phyloP scores from a whole-genome alignment of 2,888 invertebrate species.

The Athalia rosae region DNA sequence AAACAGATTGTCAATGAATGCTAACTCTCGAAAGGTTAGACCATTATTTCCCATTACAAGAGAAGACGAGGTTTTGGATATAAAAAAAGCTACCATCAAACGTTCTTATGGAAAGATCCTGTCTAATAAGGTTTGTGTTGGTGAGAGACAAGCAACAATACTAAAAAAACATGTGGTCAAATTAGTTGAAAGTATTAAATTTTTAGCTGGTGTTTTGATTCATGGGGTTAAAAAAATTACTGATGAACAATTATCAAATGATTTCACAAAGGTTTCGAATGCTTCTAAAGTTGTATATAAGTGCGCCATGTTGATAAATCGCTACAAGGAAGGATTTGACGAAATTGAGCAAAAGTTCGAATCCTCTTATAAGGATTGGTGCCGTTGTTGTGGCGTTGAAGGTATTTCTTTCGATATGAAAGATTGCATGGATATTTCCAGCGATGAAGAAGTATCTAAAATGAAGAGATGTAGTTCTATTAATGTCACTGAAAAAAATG shows the following conservation, averaged over 20 bases:
- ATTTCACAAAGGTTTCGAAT: constrained; percentile 48
- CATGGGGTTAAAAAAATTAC: constrained; percentile 17
- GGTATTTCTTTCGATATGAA: constrained; percentile 6
- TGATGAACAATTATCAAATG: constrained; percentile 49
- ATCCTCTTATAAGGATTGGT: constrained; percentile 55
- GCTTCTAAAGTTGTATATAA: constrained; percentile 52
- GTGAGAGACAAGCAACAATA: constrained; percentile 46
- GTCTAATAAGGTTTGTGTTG: constrained; percentile 45
- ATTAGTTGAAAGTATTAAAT: constrained; percentile 49
- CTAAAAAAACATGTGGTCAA: constrained; percentile 21
- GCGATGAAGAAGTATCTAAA: not conserved
- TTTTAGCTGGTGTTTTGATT: constrained; percentile 17
- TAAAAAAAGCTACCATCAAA: constrained; percentile 46
- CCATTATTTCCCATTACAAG: not conserved
- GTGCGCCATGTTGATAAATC: constrained; percentile 50
- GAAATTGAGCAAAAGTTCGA: constrained; percentile 52
- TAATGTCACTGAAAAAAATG: not conserved
- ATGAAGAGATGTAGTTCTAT: not conserved
- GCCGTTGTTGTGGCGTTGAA: not conserved
- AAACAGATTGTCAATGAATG: not conserved
- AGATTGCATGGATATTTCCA: not conserved
- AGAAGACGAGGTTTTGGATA: not conserved
- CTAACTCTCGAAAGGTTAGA: not conserved
- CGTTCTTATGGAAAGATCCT: constrained; percentile 47
- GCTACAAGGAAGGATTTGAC: constrained; percentile 47